These are phyloP conservation scores for Pleuronectes platessa DNA, from an alignment of 2,113 vertebrate genomes.

Conservation along the genomic window DNA sequence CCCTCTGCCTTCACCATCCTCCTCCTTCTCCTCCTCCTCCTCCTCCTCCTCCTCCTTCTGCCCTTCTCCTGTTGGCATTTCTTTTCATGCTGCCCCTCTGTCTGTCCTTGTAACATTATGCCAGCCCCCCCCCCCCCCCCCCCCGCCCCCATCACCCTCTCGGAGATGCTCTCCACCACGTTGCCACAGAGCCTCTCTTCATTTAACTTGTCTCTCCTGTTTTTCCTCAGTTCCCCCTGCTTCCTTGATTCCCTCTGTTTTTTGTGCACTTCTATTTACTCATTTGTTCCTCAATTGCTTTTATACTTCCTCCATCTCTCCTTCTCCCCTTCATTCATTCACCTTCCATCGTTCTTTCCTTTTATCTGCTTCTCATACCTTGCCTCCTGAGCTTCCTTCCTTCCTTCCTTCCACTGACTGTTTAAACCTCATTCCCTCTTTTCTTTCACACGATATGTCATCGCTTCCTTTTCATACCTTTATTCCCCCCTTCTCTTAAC, in stretches of 20 bases:
- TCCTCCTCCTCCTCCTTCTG: background rate
- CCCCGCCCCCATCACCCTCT: constrained; percentile 4
- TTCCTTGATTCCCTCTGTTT: constrained; percentile 19
- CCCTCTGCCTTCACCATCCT: background rate
- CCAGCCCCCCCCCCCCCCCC: background rate
- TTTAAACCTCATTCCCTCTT: too few species aligned
- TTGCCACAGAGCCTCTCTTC: background rate
- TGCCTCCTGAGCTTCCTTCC: too few species aligned
- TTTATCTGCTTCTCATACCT: too few species aligned
- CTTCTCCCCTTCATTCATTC: background rate
- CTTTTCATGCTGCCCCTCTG: constrained; percentile 49
- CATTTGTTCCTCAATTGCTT: background rate
- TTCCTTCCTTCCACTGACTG: too few species aligned
- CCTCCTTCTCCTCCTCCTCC: background rate
- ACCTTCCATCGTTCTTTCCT: background rate
- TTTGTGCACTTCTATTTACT: background rate
- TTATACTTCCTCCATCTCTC: background rate
- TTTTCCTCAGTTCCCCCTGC: constrained; percentile 16
- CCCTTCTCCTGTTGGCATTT: constrained; percentile 19
- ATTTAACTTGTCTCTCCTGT: constrained; percentile 10
- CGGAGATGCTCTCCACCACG: background rate
- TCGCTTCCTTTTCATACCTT: too few species aligned
- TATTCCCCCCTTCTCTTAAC: too few species aligned
- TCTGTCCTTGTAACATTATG: constrained; percentile 56
- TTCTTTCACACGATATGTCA: too few species aligned